Conservation (phyloP, 2,888 invertebrate species). For the Parascotia fuliginaria region DNA sequence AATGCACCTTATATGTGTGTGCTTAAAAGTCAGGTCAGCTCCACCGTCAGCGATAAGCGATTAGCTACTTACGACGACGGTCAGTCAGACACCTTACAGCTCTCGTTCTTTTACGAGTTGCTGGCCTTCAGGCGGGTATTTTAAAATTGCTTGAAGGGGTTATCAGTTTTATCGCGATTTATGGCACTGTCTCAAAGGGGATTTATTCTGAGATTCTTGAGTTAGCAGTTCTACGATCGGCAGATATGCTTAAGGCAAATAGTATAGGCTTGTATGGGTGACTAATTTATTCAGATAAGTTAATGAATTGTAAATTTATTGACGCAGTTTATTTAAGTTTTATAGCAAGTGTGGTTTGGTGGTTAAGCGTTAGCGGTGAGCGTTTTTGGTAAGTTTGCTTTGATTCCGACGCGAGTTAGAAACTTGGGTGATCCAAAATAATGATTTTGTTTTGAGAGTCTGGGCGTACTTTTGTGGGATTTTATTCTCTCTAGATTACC, state of each 20-base stretch:
- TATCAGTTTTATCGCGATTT: slow-evolving; percentile 42
- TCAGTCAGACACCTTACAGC: neutral
- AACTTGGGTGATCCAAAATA: too few species aligned
- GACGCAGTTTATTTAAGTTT: too few species aligned
- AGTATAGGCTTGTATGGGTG: neutral
- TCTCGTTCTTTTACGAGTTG: slow-evolving; percentile 11
- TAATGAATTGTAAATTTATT: neutral
- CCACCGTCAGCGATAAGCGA: too few species aligned
- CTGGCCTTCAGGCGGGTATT: slow-evolving; percentile 31
- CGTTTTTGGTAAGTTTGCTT: too few species aligned
- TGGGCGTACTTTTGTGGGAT: too few species aligned
- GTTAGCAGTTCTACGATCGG: neutral
- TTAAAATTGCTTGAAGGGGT: slow-evolving; percentile 40
- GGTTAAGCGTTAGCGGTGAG: too few species aligned
- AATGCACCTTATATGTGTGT: too few species aligned
- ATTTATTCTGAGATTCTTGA: slow-evolving; percentile 34
- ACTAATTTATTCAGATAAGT: neutral
- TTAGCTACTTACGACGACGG: neutral
- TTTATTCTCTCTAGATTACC: too few species aligned
- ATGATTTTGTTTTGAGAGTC: too few species aligned
- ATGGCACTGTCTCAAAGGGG: slow-evolving; percentile 34
- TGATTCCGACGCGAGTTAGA: too few species aligned
- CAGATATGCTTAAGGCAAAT: slow-evolving; percentile 4
- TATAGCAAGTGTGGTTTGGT: neutral
- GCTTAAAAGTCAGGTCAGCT: too few species aligned